Percentiles rank a stretch among this genome's conserved stretches.
phyloP scores from a whole-genome alignment of 2,797 vertebrate genomes.

The Heliangelus exortis region DNA sequence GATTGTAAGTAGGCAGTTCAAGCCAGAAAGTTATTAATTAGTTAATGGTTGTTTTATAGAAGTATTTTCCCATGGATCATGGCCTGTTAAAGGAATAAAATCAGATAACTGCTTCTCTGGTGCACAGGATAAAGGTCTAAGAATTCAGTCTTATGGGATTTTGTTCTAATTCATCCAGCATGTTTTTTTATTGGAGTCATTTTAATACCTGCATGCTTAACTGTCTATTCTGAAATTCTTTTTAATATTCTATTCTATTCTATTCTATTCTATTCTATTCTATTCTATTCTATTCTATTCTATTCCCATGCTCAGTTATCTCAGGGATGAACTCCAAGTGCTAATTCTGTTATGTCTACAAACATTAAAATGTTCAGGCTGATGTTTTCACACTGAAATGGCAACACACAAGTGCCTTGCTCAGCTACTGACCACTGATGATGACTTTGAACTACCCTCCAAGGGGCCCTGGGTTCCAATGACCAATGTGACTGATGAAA shows the following conservation, averaged over 20 bases:
- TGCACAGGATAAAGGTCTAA: constrained; percentile 1
- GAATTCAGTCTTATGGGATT: neutral
- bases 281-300: neutral
- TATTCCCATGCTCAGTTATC: neutral
- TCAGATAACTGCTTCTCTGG: neutral
- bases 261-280: too few species aligned
- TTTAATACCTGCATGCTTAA: neutral
- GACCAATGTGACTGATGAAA: neutral
- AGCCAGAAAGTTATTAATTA: constrained; percentile 63
- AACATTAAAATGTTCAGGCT: neutral
- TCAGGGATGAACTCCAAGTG: neutral
- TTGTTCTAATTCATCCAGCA: neutral
- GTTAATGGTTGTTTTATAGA: constrained; percentile 57
- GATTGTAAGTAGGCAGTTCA: neutral
- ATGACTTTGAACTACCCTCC: neutral
- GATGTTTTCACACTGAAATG: neutral
- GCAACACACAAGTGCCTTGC: neutral
- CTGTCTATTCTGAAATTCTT: neutral
- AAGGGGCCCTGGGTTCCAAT: neutral
- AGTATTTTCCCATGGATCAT: constrained; percentile 57
- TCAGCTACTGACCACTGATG: neutral
- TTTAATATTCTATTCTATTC: too few species aligned
- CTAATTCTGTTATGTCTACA: constrained; percentile 24
- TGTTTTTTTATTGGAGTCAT: neutral
- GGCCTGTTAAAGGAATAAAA: constrained; percentile 20